phyloP scores from a whole-genome alignment of 2,113 vertebrate species.

The Pygoscelis antarcticus region DNA sequence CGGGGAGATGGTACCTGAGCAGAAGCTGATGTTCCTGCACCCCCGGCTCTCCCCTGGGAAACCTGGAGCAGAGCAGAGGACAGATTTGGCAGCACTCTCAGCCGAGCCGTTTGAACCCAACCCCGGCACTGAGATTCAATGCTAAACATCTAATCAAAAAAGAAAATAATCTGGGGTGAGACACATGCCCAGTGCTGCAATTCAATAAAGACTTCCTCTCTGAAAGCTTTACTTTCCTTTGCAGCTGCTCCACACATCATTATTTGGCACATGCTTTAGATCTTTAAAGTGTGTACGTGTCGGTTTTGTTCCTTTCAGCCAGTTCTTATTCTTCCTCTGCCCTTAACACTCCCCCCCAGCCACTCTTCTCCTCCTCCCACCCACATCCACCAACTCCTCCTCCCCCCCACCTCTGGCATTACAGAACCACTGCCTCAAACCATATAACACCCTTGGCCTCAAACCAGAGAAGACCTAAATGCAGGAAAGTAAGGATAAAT shows the following conservation, averaged over 20 bases:
- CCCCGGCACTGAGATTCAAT: background rate
- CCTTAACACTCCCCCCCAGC: background rate
- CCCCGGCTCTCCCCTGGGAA: background rate
- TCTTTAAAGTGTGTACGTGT: background rate
- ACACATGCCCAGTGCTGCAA: background rate
- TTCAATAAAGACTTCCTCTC: conserved; percentile 5
- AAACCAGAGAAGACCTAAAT: conserved; percentile 81
- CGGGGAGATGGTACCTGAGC: background rate
- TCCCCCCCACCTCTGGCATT: conserved; percentile 59
- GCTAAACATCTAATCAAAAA: background rate
- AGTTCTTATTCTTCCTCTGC: conserved; percentile 5
- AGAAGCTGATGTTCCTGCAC: background rate
- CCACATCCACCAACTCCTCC: background rate
- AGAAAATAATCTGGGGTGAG: background rate
- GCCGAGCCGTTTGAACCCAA: background rate
- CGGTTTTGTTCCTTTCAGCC: conserved; percentile 39
- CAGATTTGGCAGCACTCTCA: accelerated
- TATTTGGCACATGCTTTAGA: conserved; percentile 30
- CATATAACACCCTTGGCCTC: conserved; percentile 78
- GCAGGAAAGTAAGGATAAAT: conserved; percentile 84
- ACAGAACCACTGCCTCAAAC: conserved; percentile 71
- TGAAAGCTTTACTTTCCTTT: background rate
- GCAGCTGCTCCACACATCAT: background rate
- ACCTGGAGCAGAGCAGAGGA: background rate
- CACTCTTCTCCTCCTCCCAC: background rate